Evolutionary conservation across 2,888 invertebrate species (phyloP), one percentile per base, ranked within the genome.

Genomic region (Tricholauxania praeusta): DNA sequence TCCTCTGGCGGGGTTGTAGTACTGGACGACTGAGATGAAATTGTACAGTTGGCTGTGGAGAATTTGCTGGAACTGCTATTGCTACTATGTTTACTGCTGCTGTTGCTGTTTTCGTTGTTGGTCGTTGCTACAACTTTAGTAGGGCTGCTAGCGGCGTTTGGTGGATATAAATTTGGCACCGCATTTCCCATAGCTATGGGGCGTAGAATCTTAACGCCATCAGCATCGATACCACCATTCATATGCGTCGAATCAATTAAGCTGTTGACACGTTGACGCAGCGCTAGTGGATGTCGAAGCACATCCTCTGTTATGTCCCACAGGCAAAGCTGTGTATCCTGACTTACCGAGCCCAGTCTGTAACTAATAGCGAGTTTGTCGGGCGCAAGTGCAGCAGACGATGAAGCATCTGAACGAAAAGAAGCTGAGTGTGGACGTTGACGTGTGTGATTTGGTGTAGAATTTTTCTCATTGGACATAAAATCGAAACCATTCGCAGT

Each of bases 271-370:
- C 86, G 85, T 71, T 86, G 87, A 4, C 87, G 80, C 64, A 87
- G 75, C 22, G 85, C 81, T 64, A 87, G 72, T 10, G 95, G 94
- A 82, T 94, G 94, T 79, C 92, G 89, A 72, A 99, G 88, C 73
- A 97, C 93, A 84, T 99, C 99, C 85, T 98, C 97, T 15, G 98
- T 98, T 74, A 99, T 91, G 86, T 99, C 99, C 99, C 99, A 99
- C 77, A 99, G 89, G 88, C 99, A 99, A 78, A 99, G 89, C 87
- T 97, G 96, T 59, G 99, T 99, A 88, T 99, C 99, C 87, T 99
- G 98, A 49, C 98, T 97, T 1, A 98, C 97, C 77, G 97, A 97
- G 48, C 97, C 98, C 76, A 98, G 89, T 77, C 96, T 89, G 86
- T 96, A 96, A 82, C 94, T 93, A 39, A 92, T 92, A 2, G 90